Percentiles rank a stretch among this genome's conserved stretches.
These are phyloP conservation scores for Hylyphantes graminicola DNA, from an alignment of 1,140 invertebrate genomes.

Conservation along the genomic window DNA sequence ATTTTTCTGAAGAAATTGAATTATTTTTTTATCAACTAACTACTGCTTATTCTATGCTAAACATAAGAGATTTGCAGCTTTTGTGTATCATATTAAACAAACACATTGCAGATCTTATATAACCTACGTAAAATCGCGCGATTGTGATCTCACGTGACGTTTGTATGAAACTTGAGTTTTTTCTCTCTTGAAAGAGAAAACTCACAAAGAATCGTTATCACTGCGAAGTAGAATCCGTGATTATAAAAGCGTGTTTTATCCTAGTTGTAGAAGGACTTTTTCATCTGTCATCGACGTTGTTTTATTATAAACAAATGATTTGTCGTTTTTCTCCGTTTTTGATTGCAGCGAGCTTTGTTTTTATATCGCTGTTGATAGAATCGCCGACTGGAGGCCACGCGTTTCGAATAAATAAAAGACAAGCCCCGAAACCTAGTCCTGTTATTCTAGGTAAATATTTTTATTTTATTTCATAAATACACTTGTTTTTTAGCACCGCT, in stretches of 20 bases:
- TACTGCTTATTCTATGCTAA: too few relatives aligned
- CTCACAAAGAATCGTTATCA: too few relatives aligned
- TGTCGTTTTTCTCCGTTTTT: not conserved
- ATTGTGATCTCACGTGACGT: conserved; percentile 19
- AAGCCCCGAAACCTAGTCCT: not conserved
- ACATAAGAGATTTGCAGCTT: too few relatives aligned
- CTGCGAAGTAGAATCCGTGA: too few relatives aligned
- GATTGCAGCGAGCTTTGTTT: not conserved
- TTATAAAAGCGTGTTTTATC: too few relatives aligned
- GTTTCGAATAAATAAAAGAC: conserved; percentile 5
- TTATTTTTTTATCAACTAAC: too few relatives aligned
- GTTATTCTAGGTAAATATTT: conserved; percentile 41
- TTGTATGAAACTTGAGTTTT: not conserved
- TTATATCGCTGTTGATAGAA: conserved; percentile 7
- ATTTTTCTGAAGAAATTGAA: too few relatives aligned
- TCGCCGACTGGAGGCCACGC: not conserved
- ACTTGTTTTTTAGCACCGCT: too few relatives aligned
- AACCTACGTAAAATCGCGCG: conserved; percentile 24
- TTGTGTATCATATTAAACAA: too few relatives aligned
- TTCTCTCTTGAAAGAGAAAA: not conserved
- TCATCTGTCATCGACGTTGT: too few relatives aligned
- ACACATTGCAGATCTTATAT: too few relatives aligned
- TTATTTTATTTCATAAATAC: not conserved
- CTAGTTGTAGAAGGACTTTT: too few relatives aligned
- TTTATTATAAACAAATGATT: not conserved